Evolutionary conservation across 1,140 invertebrate species (phyloP), one percentile per base, ranked within the genome.

Genomic region (Lepidotrigona ventralis): DNA sequence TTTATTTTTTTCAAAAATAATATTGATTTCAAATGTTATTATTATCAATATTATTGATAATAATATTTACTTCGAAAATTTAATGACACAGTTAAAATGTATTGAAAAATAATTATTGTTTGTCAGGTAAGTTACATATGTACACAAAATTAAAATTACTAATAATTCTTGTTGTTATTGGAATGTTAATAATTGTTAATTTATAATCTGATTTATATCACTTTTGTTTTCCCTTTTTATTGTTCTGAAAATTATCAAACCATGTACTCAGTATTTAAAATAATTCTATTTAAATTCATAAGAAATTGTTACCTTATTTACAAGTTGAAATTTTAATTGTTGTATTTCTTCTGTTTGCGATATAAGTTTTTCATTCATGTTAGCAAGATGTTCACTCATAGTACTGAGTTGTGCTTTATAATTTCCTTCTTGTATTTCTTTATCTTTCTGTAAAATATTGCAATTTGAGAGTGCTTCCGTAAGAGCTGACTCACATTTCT

Each of bases 301-400:
- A 74, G 75, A 68, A 83, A 80, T 51, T 3, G 21, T 75, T 92
- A 95, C 95, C 93, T 95, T 95, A 84, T 93, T 93, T 79, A 89
- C 91, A 79, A 95, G 90, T 90, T 95, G 93, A 88, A 94, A 95
- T 91, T 95, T 95, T 56, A 96, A 88, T 85, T 95, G 94, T 79
- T 96, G 95, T 88, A 97, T 96, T 91, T 97, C 96, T 93, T 98
- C 97, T 87, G 96, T 96, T 92, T 98, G 97, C 76, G 94, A 92
- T 58, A 97, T 95, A 46, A 99, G 95, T 93, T 98, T 98, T 87
- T 98, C 98, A 93, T 98, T 99, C 94, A 99, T 96, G 82, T 96
- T 97, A 29, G 98, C 98, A 86, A 99, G 95, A 95, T 99, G 98
- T 93, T 99, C 98, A 79, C 97, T 98, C 95, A 99, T 97, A 64